Evolutionary conservation across 2,113 vertebrate species (phyloP).

Genomic region (Aphelocoma coerulescens): DNA sequence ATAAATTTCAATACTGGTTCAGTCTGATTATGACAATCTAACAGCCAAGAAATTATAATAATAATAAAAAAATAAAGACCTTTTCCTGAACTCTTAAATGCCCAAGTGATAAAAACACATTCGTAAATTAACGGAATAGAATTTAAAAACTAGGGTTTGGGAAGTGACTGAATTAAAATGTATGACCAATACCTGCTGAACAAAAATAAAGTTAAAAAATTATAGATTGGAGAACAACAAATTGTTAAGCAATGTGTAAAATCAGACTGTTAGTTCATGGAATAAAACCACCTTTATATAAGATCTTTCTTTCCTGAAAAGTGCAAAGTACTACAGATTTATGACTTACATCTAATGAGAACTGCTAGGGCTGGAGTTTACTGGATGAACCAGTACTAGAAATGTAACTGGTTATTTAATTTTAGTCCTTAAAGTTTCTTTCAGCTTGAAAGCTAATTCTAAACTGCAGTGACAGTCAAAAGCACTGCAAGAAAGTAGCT

Average conservation of each 20-base stretch:
- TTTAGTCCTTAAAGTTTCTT: neutral
- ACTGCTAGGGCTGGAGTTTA: neutral
- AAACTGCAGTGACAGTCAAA: neutral
- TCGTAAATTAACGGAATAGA: constrained; percentile 1
- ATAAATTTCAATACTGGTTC: neutral
- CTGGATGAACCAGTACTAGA: neutral
- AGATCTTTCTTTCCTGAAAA: neutral
- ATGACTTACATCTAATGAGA: neutral
- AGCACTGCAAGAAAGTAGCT: neutral
- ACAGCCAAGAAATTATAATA: neutral
- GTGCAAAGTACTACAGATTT: neutral
- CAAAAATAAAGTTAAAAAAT: neutral
- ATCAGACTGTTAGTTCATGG: neutral
- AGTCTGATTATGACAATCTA: neutral
- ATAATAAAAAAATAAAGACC: neutral
- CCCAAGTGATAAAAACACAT: constrained; percentile 11
- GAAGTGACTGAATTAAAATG: neutral
- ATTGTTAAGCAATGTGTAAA: constrained; percentile 3
- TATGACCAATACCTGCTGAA: constrained; percentile 5
- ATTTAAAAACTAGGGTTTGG: constrained; percentile 18
- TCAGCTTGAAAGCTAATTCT: neutral
- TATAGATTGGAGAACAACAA: neutral
- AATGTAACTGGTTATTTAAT: neutral
- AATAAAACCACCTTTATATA: constrained; percentile 1
- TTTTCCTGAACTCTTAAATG: constrained; percentile 51